These are phyloP conservation scores for Pangasius sanitwongsei DNA, from an alignment of 2,797 vertebrate species.

Conservation along the genomic window DNA sequence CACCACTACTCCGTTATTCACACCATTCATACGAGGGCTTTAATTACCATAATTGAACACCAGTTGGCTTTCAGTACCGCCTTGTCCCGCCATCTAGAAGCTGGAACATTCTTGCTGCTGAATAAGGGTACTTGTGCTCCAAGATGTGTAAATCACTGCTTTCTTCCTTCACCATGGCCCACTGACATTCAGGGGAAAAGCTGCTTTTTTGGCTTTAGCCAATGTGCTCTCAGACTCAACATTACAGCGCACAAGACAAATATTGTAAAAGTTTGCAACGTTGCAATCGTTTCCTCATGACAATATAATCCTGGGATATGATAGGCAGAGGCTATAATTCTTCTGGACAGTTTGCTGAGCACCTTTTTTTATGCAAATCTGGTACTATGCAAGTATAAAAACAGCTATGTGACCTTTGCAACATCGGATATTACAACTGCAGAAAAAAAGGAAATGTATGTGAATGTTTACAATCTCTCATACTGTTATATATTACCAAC, in stretches of 20 bases:
- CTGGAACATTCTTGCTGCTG: conserved; percentile 36
- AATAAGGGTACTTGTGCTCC: conserved; percentile 42
- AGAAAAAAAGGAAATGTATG: background rate
- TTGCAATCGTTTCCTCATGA: conserved; percentile 11
- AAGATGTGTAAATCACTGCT: conserved; percentile 33
- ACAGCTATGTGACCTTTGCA: conserved; percentile 21
- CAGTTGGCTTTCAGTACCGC: conserved; percentile 30
- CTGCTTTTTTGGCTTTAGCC: conserved; percentile 6
- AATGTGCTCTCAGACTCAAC: background rate
- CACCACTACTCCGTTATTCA: conserved; percentile 7
- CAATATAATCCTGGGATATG: conserved; percentile 27
- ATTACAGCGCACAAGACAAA: background rate
- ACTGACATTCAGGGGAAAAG: conserved; percentile 25
- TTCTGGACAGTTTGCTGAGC: background rate
- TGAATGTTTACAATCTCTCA: conserved; percentile 6
- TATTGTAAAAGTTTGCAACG: conserved; percentile 30
- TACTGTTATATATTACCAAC: conserved; percentile 34
- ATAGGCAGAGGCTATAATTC: conserved; percentile 2
- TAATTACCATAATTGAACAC: conserved; percentile 46
- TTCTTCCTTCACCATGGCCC: conserved; percentile 28
- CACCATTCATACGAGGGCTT: conserved; percentile 2
- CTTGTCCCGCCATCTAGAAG: conserved; percentile 30
- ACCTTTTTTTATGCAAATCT: background rate
- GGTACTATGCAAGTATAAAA: background rate
- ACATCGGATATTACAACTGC: background rate